phyloP scores from a whole-genome alignment of 2,797 vertebrate species.

The Acestrorhynchus altus region DNA sequence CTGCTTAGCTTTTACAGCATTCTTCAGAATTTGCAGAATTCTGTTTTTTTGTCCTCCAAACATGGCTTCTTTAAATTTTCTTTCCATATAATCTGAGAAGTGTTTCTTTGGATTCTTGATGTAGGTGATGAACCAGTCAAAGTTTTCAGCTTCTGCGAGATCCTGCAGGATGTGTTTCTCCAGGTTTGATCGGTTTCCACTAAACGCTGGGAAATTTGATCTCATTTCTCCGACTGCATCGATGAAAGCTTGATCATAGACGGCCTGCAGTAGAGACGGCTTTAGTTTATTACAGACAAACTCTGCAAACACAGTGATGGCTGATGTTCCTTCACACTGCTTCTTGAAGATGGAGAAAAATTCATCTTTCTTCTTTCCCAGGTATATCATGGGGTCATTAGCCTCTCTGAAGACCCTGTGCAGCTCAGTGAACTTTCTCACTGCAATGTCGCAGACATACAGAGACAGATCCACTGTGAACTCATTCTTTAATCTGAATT shows the following conservation, averaged over 20 bases:
- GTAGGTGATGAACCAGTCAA: conserved; percentile 57
- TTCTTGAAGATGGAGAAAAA: conserved; percentile 71
- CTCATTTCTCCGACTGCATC: not conserved
- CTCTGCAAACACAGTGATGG: conserved; percentile 56
- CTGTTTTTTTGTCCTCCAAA: not conserved
- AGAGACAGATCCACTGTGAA: conserved; percentile 18
- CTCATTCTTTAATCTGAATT: conserved; percentile 14
- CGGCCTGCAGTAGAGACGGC: conserved; percentile 30
- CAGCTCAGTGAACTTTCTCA: conserved; percentile 48
- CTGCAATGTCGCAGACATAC: conserved; percentile 37
- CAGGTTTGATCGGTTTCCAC: conserved; percentile 61
- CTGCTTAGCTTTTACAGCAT: not conserved
- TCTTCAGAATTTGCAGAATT: not conserved
- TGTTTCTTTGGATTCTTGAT: conserved; percentile 7
- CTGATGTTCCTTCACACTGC: conserved; percentile 66
- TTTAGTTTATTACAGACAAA: conserved; percentile 65
- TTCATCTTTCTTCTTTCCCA: conserved; percentile 66
- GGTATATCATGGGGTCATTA: conserved; percentile 60
- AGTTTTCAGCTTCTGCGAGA: conserved; percentile 69
- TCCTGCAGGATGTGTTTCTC: conserved; percentile 67
- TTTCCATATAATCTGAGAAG: conserved; percentile 57
- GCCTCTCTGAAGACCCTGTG: conserved; percentile 46
- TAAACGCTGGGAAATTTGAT: conserved; percentile 52
- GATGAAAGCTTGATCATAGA: not conserved
- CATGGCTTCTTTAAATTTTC: conserved; percentile 52